A percentile compares a stretch with the other conserved stretches of the same genome.
Conservation (phyloP, 2,797 vertebrate genomes). For the Gymnoscopelus microlampas region DNA sequence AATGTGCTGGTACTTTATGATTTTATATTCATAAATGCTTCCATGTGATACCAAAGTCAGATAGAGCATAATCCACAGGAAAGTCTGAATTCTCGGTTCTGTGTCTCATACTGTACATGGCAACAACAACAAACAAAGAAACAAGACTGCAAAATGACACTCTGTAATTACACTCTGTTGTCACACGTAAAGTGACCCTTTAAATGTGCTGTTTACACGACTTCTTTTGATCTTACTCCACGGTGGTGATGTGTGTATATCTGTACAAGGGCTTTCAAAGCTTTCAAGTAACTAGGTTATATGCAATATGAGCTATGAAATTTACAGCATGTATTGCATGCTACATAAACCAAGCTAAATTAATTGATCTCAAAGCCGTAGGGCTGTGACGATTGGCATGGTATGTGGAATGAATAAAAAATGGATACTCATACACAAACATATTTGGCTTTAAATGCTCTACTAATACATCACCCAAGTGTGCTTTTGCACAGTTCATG, state of each 20-base stretch:
- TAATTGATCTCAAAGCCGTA: constrained; percentile 10
- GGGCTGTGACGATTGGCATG: constrained; percentile 6
- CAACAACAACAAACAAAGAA: constrained; percentile 17
- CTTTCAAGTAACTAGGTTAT: constrained; percentile 14
- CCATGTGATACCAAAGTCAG: no score
- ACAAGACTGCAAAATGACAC: constrained; percentile 31
- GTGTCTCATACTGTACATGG: constrained; percentile 5
- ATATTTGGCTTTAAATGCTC: no score
- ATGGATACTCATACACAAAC: background rate
- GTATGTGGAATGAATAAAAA: constrained; percentile 18
- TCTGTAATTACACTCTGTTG: constrained; percentile 62
- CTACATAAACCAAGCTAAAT: constrained; percentile 20
- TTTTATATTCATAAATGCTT: no score
- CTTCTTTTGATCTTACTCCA: constrained; percentile 52
- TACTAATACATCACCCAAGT: no score
- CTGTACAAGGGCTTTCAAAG: constrained; percentile 13
- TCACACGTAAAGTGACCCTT: constrained; percentile 63
- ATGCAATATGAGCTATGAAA: constrained; percentile 46
- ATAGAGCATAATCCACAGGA: constrained; percentile 3
- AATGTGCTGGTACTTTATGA: no score
- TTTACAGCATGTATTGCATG: constrained; percentile 11
- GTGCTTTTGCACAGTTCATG: no score
- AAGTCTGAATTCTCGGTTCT: constrained; percentile 19
- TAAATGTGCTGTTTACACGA: constrained; percentile 66
- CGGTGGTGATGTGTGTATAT: background rate